Conservation (phyloP, 2,888 invertebrate species). For the Drosophila mayaguana region DNA sequence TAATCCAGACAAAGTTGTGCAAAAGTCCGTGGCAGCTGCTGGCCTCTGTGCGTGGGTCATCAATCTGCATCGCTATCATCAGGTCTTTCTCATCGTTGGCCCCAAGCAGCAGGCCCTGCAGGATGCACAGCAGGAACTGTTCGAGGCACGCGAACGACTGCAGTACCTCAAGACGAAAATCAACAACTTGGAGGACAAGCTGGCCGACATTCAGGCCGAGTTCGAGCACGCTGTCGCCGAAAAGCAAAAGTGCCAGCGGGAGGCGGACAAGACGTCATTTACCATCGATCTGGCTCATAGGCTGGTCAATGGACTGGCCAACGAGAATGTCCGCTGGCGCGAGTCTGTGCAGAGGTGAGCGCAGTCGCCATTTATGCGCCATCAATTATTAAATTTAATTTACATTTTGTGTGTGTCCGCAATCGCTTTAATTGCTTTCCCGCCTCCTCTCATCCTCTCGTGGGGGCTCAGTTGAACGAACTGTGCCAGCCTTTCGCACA, state of each 20-base stretch:
- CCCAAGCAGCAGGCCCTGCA: constrained; percentile 95
- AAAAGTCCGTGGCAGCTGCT: constrained; percentile 96
- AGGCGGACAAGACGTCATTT: constrained; percentile 95
- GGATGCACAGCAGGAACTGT: constrained; percentile 93
- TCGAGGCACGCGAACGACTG: constrained; percentile 92
- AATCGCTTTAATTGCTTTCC: constrained; percentile 73
- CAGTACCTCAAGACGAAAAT: constrained; percentile 91
- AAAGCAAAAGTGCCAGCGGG: constrained; percentile 95
- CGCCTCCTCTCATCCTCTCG: constrained; percentile 9
- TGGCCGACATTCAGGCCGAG: constrained; percentile 91
- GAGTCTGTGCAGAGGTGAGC: constrained; percentile 83
- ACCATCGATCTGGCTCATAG: constrained; percentile 97
- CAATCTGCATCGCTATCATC: constrained; percentile 95
- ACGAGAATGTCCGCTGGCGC: constrained; percentile 89
- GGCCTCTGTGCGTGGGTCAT: constrained; percentile 98
- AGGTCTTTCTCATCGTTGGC: constrained; percentile 96
- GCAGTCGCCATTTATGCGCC: constrained; percentile 67
- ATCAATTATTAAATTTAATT: constrained; percentile 81
- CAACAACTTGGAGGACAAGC: constrained; percentile 89
- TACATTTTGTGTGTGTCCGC: constrained; percentile 71
- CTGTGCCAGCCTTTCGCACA: constrained; percentile 48
- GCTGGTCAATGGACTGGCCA: constrained; percentile 95
- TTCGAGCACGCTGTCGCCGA: constrained; percentile 94
- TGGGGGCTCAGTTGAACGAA: constrained; percentile 51
- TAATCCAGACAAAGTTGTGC: constrained; percentile 92